Conservation (phyloP, 1,140 invertebrate genomes). For the Dreissena rostriformis region DNA sequence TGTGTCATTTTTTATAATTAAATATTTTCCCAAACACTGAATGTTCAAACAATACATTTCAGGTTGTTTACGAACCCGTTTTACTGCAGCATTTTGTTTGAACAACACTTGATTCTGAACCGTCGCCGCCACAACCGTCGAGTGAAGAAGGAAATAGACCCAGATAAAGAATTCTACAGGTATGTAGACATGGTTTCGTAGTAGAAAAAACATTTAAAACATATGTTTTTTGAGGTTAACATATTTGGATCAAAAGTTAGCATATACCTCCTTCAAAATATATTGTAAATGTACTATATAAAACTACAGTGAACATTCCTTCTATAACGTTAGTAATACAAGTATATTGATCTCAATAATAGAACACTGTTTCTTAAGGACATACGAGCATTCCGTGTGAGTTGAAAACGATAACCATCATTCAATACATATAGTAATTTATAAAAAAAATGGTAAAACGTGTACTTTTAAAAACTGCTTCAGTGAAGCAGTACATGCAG, state of each 20-base stretch:
- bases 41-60: background rate
- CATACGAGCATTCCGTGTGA: too few species aligned
- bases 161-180: slow-evolving; percentile 20
- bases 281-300: background rate
- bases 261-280: background rate
- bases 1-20: too few species aligned
- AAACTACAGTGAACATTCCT: background rate
- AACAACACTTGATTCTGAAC: slow-evolving; percentile 43
- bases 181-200: background rate
- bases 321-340: background rate
- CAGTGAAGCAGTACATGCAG: too few species aligned
- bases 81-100: slow-evolving; percentile 52
- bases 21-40: too few species aligned
- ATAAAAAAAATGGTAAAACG: too few species aligned
- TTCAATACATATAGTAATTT: too few species aligned
- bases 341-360: background rate
- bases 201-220: background rate
- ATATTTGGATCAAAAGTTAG: background rate
- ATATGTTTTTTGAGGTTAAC: background rate
- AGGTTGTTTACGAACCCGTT: slow-evolving; percentile 50
- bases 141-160: slow-evolving; percentile 25
- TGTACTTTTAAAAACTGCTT: too few species aligned
- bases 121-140: slow-evolving; percentile 35
- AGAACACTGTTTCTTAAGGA: background rate
- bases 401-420: too few species aligned